Percentiles rank a stretch among this genome's conserved stretches.
Evolutionary conservation across 2,888 invertebrate species (phyloP).

Genomic region (Celastrina argiolus): DNA sequence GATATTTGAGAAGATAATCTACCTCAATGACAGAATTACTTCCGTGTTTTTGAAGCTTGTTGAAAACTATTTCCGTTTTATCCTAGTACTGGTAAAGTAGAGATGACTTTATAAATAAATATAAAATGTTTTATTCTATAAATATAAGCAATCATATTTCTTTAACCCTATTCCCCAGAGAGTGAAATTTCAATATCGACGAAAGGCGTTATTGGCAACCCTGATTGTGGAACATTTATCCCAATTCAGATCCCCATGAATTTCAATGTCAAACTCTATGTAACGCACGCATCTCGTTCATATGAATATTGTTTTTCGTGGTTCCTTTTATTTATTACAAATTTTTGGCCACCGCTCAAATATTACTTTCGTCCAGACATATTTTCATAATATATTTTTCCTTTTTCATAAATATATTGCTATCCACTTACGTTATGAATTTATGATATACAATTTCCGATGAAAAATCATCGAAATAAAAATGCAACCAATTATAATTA

Average conservation of each 20-base stretch:
- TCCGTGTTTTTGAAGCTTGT: too few species aligned
- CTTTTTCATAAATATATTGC: neutral
- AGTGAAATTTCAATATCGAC: too few species aligned
- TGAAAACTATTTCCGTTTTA: too few species aligned
- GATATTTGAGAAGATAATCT: too few species aligned
- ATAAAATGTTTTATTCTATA: too few species aligned
- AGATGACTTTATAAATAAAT: too few species aligned
- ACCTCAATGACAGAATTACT: too few species aligned
- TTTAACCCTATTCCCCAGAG: too few species aligned
- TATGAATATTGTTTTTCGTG: constrained; percentile 53
- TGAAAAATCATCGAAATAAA: neutral
- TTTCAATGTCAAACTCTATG: constrained; percentile 45
- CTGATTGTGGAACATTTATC: constrained; percentile 30
- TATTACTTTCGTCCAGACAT: constrained; percentile 40
- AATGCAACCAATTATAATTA: neutral
- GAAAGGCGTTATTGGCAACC: neutral
- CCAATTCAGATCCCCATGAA: constrained; percentile 26
- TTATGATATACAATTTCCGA: neutral
- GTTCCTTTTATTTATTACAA: constrained; percentile 46
- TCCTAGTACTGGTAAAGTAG: too few species aligned
- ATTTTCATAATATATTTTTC: constrained; percentile 40
- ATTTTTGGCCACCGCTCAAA: constrained; percentile 54
- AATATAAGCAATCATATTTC: too few species aligned
- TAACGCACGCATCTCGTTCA: constrained; percentile 20
- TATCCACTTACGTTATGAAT: neutral